These are phyloP conservation scores for Sander vitreus DNA, from an alignment of 2,113 vertebrate genomes.

Conservation along the genomic window DNA sequence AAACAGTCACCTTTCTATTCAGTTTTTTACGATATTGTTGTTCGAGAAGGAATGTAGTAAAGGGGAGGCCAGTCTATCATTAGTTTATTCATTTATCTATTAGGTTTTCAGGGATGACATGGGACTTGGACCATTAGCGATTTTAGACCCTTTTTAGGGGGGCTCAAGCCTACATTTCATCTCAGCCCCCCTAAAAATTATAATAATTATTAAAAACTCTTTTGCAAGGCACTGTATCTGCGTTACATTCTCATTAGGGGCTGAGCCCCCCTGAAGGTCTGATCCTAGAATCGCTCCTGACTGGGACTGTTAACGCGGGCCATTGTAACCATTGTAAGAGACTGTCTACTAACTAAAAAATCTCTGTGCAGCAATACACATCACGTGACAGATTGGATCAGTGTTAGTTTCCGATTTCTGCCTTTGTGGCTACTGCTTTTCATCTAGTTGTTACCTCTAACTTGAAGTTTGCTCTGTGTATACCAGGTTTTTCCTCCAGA, in stretches of 20 bases:
- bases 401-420: neutral
- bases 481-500: conserved; percentile 95
- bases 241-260: too few relatives aligned
- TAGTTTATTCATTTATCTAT: neutral
- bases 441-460: neutral
- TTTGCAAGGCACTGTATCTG: too few relatives aligned
- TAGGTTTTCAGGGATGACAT: neutral
- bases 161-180: too few relatives aligned
- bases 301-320: neutral
- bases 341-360: neutral
- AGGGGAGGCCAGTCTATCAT: neutral
- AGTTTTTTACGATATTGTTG: neutral
- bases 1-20: neutral
- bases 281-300: too few relatives aligned
- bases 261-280: too few relatives aligned
- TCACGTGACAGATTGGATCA: neutral
- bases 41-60: neutral
- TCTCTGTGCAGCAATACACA: neutral
- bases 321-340: neutral
- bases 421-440: neutral
- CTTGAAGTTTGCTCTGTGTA: neutral
- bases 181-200: too few relatives aligned
- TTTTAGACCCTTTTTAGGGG: too few relatives aligned
- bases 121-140: neutral
- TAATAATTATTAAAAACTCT: too few relatives aligned